Base-by-base conservation (phyloP, 2,797 vertebrate genomes). In the Peromyscus aztecus region DNA sequence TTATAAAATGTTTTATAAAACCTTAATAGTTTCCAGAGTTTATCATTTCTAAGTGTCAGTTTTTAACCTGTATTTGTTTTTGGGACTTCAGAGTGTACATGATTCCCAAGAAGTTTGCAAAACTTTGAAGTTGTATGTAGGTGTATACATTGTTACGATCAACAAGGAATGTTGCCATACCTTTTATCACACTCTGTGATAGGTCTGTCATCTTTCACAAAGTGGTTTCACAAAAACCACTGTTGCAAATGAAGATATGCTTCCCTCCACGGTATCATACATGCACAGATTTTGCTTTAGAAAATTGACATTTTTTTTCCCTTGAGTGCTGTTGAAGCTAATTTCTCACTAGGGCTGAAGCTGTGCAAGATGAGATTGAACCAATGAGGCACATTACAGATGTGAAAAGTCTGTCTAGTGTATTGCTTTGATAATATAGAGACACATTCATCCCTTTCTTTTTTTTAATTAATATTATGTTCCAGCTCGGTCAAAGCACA, bases 391-490 rank as follows among this genome's bases (percentile, higher is more conserved):
- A 61, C 57, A 83, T 43, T 46, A 23, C 19, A 24, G 57, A 43
- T 57, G 78, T 76, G 12, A 61, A 86, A 85, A 34, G 4, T 21
- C n/a, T 4, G 4, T 31, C 4, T 61, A 49, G 14, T 69, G 24
- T n/a, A 37, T 29, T 43, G 6, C 65, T 92, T 86, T 81, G 49
- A 75, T 80, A 89, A 91, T 57, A 27, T 16, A 59, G 65, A 89
- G 31, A 92, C 92, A n/a, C 52, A 78, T 40, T 69, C 67, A 80
- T 90, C n/a, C 37, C 55, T 94, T 52, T 63, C 95, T 89, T 37
- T 90, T 96, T 43, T 34, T 96, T 80, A 96, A 97, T 95, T 97
- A 97, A 94, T 96, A 90, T 65, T 71, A 69, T 83, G 11, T 76
- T 94, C 85, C 69, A 69, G 49, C 2, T 73, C 2, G 0, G 81